Conservation (phyloP, 2,113 vertebrate species). For the Gadus macrocephalus region DNA sequence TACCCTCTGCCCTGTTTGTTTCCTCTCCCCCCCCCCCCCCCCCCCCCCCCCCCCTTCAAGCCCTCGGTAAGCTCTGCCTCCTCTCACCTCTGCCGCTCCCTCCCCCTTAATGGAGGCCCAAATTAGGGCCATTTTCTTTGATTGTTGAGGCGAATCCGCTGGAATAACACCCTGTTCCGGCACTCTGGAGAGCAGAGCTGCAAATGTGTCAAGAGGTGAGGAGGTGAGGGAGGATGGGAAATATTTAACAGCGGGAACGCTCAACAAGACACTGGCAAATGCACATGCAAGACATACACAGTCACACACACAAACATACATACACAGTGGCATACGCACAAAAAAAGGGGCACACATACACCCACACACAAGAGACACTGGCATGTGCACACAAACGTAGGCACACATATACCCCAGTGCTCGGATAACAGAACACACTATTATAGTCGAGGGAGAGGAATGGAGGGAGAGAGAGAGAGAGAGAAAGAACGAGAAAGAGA, state of each 20-base stretch:
- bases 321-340: background rate
- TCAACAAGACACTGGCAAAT: constrained; percentile 3
- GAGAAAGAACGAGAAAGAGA: constrained; percentile 4
- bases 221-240: background rate
- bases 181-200: constrained; percentile 8
- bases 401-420: too few relatives aligned
- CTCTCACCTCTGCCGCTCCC: too few relatives aligned
- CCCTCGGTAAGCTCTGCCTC: too few relatives aligned
- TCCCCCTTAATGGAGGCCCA: constrained; percentile 34
- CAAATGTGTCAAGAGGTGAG: constrained; percentile 40
- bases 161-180: constrained; percentile 32
- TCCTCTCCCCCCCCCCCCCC: too few relatives aligned
- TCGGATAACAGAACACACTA: too few relatives aligned
- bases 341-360: too few relatives aligned
- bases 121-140: constrained; percentile 37
- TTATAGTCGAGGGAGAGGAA: background rate
- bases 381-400: too few relatives aligned
- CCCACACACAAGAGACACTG: too few relatives aligned
- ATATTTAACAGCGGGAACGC: constrained; percentile 17
- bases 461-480: constrained; percentile 4
- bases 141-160: constrained; percentile 5
- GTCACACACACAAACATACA: too few relatives aligned
- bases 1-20: constrained; percentile 6
- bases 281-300: too few relatives aligned
- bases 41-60: too few relatives aligned